phyloP scores from a whole-genome alignment of 2,113 vertebrate genomes.

The Dinomys branickii region DNA sequence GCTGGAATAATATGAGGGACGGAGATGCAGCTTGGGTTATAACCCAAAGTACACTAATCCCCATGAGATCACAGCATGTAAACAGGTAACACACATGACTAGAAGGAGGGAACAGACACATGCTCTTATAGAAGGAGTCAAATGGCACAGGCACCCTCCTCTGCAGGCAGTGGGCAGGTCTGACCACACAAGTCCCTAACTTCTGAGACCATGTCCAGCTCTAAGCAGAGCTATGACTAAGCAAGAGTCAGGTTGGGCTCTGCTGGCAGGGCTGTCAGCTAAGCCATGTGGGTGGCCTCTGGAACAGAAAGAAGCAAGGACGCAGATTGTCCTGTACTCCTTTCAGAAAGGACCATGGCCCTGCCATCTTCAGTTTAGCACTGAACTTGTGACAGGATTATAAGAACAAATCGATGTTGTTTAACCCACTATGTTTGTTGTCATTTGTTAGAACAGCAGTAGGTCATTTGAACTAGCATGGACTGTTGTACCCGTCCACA shows the following conservation, averaged over 20 bases:
- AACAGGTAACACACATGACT: neutral
- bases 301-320: neutral
- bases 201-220: neutral
- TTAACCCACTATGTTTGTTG: neutral
- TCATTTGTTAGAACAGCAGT: neutral
- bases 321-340: neutral
- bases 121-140: neutral
- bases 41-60: neutral
- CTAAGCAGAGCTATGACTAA: neutral
- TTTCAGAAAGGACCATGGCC: neutral
- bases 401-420: neutral
- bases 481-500: neutral
- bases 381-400: neutral
- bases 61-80: neutral
- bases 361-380: neutral
- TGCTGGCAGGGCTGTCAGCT: neutral
- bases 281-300: neutral
- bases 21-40: neutral
- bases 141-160: neutral
- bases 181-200: neutral
- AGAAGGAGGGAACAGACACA: neutral
- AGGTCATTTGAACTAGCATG: neutral
- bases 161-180: fast-evolving
- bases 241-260: neutral
- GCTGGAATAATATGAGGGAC: neutral